Evolutionary conservation across 2,888 invertebrate species (phyloP), one percentile per base, ranked within the genome.

Genomic region (Tiliacea citrago): DNA sequence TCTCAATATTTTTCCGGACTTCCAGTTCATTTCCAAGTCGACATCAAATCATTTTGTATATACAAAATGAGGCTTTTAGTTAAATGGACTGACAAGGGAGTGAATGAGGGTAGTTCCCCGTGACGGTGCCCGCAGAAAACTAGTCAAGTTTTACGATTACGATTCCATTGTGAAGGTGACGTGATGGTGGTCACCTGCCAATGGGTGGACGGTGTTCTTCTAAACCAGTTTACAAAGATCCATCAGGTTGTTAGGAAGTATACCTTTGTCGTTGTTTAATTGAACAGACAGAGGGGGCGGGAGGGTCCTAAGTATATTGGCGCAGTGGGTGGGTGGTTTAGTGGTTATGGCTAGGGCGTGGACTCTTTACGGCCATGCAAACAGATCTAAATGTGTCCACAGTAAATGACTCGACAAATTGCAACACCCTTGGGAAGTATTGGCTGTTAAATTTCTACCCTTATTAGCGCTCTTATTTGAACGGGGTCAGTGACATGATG

Each of bases 351-450:
- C 87, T 83, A 93, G 94, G 96, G 95, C 91, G 96, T 94, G 95
- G 93, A 92, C 88, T 90, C 87, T 95, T 94, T 95, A 95, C 92
- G 92, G 91, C 88, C 94, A 93, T 93, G 94, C 95, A 95, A 96
- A 96, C 96, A 94, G 91, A 90, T 88, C 92, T 92, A 92, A 92
- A 92, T 92, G 93, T 92, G 92, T 90, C 91, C 91, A 88, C 89
- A 87, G 90, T 92, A 94, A 96, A 94, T 94, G 94, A 91, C 89
- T 90, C 92, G 90, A 91, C 93, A 95, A 95, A 95, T 95, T 94
- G 94, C 92, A 91, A 92, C 92, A 93, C 92, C 93, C 92, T 92
- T 88, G 88, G 91, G 83, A 80, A 86, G 89, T 91, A 94, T 92
- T 91, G 92, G 90, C 89, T 91, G 92, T 93, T 92, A 93, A 91